Evolutionary conservation across 2,113 vertebrate species (phyloP), one percentile per base, ranked within the genome.

Genomic region (Shinisaurus crocodilurus): DNA sequence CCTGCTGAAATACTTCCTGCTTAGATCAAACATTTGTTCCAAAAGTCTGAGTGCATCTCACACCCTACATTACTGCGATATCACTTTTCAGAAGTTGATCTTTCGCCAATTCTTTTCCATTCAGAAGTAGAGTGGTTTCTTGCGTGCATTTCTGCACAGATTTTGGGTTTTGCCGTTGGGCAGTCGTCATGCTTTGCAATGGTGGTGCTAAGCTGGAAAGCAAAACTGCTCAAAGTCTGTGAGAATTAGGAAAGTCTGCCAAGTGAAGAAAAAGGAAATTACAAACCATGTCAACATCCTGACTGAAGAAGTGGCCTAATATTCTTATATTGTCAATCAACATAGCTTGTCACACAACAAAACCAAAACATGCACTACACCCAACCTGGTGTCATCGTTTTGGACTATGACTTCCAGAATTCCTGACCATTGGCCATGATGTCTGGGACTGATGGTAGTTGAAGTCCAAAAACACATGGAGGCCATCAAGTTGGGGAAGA

Each of bases 11-110:
- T 87, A 82, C 43, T 65, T 60, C 75, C 40, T 50, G 7, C 25
- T 87, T 82, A 82, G 43, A 65, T 8, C 48, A 43, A 90, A 82
- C 27, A 67, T 75, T 87, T 80, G 63, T 70, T 89, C 10, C 29
- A 48, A 90, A 50, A 82, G 15, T 74, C 77, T 4, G 25, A 90
- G 69, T 50, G 29, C n/a, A 90, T 63, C 23, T 82, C 69, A 60
- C 65, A 80, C 70, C 54, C 57, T 75, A 3, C 43, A 50, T 87
- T 63, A 32, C 50, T 45, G 43, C 74, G 20, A 32, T 43, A 48
- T 82, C 77, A 63, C 77, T 75, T 75, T 87, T 82, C 57, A 81
- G 60, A 87, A 65, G 10, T 34, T 48, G 37, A 82, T 82, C 69
- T n/a, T n/a, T 75, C 48, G 37, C 67, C 69, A 87, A 72, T 82